Evolutionary conservation across 2,888 invertebrate species (phyloP), one percentile per base, ranked within the genome.

Genomic region (Osmoderma eremita): DNA sequence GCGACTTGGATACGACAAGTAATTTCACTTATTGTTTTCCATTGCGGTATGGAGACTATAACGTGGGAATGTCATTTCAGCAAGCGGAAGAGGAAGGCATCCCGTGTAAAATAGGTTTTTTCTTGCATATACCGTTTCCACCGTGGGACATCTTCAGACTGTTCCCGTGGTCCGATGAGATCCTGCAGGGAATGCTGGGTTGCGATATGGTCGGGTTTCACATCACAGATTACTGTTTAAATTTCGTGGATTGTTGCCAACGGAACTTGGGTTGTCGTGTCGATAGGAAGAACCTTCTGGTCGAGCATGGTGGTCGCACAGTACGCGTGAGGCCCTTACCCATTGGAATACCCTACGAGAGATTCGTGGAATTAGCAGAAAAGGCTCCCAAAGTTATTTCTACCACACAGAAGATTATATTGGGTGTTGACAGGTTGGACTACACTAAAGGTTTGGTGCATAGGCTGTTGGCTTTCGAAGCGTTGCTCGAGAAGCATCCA

Each of bases 141-240:
- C 91, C 95, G 12, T 96, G 95, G 93, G 96, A 96, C 77, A 94
- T 95, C 73, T 95, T 94, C 81, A 86, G 95, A 69, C 84, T 95
- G 58, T 91, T 96, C 76, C 95, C 95, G 1, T 94, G 95, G 93
- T 91, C 93, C n/a, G 95, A 95, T 81, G 95, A 95, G 83, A 91
- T 97, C 64, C 86, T 97, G 24, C 94, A 95, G 81, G 96, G 96
- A 71, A 92, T 97, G 87, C 86, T 97, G 61, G 91, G 92, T 74
- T 94, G 95, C 81, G 96, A 96, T 77, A 91, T 96, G 91, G 94
- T 96, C 49, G 94, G 94, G 41, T 95, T 95, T 80, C 95, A 95
- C 79, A 95, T 94, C 75, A 91, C 91, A 71, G 94, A 95, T 79
- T 95, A 95, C 80, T 95, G 95, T 76, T 82, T 94, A 69, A 95